phyloP scores from a whole-genome alignment of 2,113 vertebrate genomes.

The Oncorhynchus tshawytscha region DNA sequence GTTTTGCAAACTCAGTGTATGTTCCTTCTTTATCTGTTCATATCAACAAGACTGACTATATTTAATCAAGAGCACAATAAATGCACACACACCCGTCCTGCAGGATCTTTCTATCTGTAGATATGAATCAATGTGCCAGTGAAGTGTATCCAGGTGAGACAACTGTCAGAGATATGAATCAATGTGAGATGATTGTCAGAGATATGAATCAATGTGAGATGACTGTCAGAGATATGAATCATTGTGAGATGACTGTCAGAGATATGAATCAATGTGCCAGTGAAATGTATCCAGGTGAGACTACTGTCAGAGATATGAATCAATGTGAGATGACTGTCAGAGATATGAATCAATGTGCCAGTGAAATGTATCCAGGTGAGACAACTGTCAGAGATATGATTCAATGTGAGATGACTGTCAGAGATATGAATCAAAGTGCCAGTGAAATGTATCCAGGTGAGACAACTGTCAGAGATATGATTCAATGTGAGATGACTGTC shows the following conservation, averaged over 20 bases:
- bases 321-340: constrained; percentile 53
- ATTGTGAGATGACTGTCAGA: constrained; percentile 59
- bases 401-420: constrained; percentile 54
- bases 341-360: constrained; percentile 59
- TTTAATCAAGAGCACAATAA: neutral
- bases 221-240: constrained; percentile 42
- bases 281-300: constrained; percentile 64
- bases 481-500: constrained; percentile 30
- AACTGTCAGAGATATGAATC: constrained; percentile 44
- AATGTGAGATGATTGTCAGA: constrained; percentile 24
- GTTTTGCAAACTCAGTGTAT: too few species aligned
- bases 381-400: constrained; percentile 44
- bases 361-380: constrained; percentile 63
- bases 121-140: constrained; percentile 61
- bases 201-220: constrained; percentile 46
- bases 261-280: constrained; percentile 45
- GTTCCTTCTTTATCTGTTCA: neutral
- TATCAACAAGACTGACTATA: neutral
- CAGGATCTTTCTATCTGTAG: constrained; percentile 5
- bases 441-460: constrained; percentile 63
- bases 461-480: constrained; percentile 48
- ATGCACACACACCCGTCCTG: constrained; percentile 15
- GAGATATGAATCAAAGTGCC: constrained; percentile 39
- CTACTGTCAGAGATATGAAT: constrained; percentile 47
- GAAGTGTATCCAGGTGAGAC: constrained; percentile 62